Percentiles rank a stretch among this genome's conserved stretches.
Conservation (phyloP, 2,797 vertebrate genomes). For the Cercopithecus mitis region DNA sequence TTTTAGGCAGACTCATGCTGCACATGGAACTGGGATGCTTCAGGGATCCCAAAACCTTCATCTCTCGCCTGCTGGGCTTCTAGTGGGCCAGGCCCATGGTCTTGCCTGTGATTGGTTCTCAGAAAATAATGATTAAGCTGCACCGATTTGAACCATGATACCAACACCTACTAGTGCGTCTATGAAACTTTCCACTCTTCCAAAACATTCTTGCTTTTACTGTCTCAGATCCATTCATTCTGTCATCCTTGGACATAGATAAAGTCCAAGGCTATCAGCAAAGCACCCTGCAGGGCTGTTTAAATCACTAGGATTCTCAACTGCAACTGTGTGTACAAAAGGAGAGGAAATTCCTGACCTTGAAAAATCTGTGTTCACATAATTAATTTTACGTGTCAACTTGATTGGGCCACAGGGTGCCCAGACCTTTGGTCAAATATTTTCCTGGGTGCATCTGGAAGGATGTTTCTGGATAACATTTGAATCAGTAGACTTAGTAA, state of each 20-base stretch:
- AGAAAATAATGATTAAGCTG: background rate
- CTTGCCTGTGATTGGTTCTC: background rate
- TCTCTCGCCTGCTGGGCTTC: background rate
- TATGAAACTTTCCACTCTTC: background rate
- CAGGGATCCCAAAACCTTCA: background rate
- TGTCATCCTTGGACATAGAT: background rate
- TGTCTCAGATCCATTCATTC: background rate
- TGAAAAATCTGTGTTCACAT: background rate
- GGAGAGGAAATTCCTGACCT: background rate
- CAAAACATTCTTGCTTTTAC: background rate
- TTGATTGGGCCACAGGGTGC: background rate
- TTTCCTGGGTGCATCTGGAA: background rate
- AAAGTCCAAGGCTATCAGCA: background rate
- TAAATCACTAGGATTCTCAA: background rate
- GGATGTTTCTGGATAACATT: background rate
- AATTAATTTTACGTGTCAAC: background rate
- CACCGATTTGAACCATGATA: background rate
- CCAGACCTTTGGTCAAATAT: background rate
- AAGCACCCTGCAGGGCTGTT: background rate
- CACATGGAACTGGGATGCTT: background rate
- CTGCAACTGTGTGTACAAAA: background rate
- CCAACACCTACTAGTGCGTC: background rate
- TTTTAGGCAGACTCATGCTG: background rate
- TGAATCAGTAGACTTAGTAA: background rate
- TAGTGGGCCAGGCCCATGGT: too few relatives aligned